A percentile compares a stretch with the other conserved stretches of the same genome.
Evolutionary conservation across 2,797 vertebrate species (phyloP).

Genomic region (Mus caroli): DNA sequence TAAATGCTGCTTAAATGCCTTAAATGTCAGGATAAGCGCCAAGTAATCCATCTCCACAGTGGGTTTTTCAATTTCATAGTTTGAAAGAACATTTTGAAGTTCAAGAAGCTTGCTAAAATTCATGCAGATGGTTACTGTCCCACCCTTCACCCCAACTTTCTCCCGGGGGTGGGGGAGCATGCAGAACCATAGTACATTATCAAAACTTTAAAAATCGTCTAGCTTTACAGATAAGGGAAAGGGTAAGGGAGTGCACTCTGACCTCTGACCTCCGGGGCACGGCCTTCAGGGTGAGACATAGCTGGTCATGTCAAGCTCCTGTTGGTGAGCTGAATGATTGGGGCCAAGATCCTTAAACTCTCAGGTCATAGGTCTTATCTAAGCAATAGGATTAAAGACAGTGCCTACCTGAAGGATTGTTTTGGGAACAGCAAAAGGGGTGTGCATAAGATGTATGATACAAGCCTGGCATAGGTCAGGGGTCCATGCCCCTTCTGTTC

Average conservation of each 20-base stretch:
- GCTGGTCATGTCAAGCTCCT: not conserved
- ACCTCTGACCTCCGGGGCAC: not conserved
- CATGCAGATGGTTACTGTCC: not conserved
- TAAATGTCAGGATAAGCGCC: not conserved
- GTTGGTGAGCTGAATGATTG: not conserved
- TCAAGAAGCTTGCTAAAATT: not conserved
- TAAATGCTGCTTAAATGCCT: not conserved
- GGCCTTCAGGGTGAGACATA: not conserved
- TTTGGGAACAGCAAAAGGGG: not conserved
- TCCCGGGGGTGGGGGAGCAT: too few relatives aligned
- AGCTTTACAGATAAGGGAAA: not conserved
- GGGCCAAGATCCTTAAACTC: not conserved
- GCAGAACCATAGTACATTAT: not conserved
- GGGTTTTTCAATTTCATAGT: not conserved
- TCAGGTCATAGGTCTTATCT: not conserved
- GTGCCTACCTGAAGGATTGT: not conserved
- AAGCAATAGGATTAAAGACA: not conserved
- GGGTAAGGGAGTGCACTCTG: too few relatives aligned
- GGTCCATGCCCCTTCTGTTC: not conserved
- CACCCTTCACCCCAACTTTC: not conserved
- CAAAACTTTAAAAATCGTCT: not conserved
- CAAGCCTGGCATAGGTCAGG: not conserved
- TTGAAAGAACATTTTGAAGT: slow-evolving; percentile 21
- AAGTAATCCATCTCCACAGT: not conserved
- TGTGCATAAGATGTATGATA: not conserved